Evolutionary conservation across 2,888 invertebrate species (phyloP).

Genomic region (Agrotis ipsilon): DNA sequence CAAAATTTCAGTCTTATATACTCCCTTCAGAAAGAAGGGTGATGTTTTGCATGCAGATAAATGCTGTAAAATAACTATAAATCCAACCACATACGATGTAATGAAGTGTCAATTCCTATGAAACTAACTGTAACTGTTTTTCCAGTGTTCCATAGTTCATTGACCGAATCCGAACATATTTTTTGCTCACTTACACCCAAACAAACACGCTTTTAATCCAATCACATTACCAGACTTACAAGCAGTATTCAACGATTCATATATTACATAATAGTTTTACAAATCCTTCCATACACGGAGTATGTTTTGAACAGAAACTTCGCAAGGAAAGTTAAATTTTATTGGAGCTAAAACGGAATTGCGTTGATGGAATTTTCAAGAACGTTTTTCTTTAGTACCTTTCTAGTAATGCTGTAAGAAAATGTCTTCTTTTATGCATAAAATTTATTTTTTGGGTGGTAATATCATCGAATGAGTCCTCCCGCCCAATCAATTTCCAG

Average conservation of each 20-base stretch:
- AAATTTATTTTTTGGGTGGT: background rate
- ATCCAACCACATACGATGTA: background rate
- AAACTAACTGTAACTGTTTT: background rate
- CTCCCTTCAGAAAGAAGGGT: too few relatives aligned
- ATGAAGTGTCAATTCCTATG: background rate
- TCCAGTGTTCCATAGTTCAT: slow-evolving; percentile 26
- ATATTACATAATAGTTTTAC: slow-evolving; percentile 18
- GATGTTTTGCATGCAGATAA: too few relatives aligned
- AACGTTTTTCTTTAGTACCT: background rate
- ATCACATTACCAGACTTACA: slow-evolving; percentile 26
- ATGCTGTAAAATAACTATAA: too few relatives aligned
- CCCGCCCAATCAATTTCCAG: too few relatives aligned
- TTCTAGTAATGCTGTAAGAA: background rate
- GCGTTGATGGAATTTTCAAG: slow-evolving; percentile 6
- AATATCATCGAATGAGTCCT: too few relatives aligned
- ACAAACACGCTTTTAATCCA: slow-evolving; percentile 48
- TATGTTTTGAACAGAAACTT: slow-evolving; percentile 41
- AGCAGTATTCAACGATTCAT: slow-evolving; percentile 17
- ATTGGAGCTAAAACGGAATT: slow-evolving; percentile 25
- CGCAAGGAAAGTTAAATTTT: slow-evolving; percentile 21
- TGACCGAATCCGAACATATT: slow-evolving; percentile 22
- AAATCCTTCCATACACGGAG: slow-evolving; percentile 1
- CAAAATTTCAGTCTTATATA: too few relatives aligned
- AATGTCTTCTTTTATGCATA: slow-evolving; percentile 1
- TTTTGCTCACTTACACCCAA: slow-evolving; percentile 17